Evolutionary conservation across 2,888 invertebrate species (phyloP), one percentile per base, ranked within the genome.

Genomic region (Stenoptilia bipunctidactyla): DNA sequence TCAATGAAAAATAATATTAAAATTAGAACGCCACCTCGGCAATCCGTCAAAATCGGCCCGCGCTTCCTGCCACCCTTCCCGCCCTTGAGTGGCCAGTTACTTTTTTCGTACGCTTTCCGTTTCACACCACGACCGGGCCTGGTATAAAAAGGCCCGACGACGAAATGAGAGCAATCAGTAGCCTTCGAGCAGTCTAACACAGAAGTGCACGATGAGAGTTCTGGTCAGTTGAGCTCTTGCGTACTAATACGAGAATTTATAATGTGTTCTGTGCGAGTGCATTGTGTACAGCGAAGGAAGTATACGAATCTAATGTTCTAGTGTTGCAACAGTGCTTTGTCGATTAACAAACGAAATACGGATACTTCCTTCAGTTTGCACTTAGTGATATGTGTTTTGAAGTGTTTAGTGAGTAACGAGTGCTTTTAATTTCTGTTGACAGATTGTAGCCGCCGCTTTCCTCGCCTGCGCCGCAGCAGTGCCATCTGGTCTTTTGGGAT

Each of bases 381-480:
- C 3, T 8, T 8, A 30, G 30, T 30, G 20, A 20, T 25, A 9
- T 3, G 30, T 30, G 30, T 3, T 12, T 30, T 30, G 12, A 10
- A n/a, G 12, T 37, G 37, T 27, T 36, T 27, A 20, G 15, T 35
- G 39, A 39, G 37, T 36, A 42, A 40, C 38, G 34, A 37, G 15
- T 34, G 25, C 39, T 38, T 44, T 43, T 39, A 35, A 45, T 48
- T 45, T 62, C 56, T 50, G 53, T 63, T 66, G 63, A 37, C 76
- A 87, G 87, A 85, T 86, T 74, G 84, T 85, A 58, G 73, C 87
- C 72, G 74, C 20, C 20, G 80, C 86, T 73, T 66, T 86, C 59
- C 58, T 62, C 61, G 63, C 63, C 42, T 50, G 50, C 49, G 50
- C 50, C 44, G 39, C 45, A 40, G 52, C 52, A 38, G 52, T 38